Evolutionary conservation across 2,113 vertebrate genomes (phyloP), one percentile per base, ranked within the genome.

Genomic region (Elephas maximus): DNA sequence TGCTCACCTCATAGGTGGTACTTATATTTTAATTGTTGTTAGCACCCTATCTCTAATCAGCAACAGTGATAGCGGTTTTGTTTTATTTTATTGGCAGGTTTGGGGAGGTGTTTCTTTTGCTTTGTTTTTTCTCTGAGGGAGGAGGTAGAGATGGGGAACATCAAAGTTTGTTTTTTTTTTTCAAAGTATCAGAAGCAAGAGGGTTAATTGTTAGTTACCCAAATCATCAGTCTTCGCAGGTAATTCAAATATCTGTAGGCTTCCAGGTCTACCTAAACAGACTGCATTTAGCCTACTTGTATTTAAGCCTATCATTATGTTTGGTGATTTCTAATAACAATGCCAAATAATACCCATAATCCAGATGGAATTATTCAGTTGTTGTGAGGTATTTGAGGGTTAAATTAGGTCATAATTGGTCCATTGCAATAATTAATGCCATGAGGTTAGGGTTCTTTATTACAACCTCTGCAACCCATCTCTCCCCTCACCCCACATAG

Each of bases 311-410:
- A 74, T 45, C 45, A 30, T 67, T 94, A 33, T 91, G n/a, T 94
- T 84, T 71, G 30, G 80, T 90, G 69, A 90, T 87, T 77, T 93
- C 62, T 95, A 79, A 88, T 83, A 57, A 87, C 86, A 93, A 45
- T 63, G n/a, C 41, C 45, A 44, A 80, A 78, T 76, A 65, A 20
- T 73, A 14, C 11, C 53, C 76, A 83, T 33, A 88, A 87, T 37
- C 18, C 21, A 81, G 7, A 45, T 45, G 26, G 51, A 77, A 63
- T 77, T 69, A 26, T 41, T 20, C 37, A 86, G 41, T 74, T 44
- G 53, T 10, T 90, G 60, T 14, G 11, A 86, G 81, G 86, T 86
- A 78, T 78, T 85, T 71, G 62, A 69, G 18, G 4, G 77, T 51
- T 76, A 41, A 88, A 67, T 48, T 57, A 37, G 60, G 41, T 67